These are phyloP conservation scores for Tribolium freemani DNA, from an alignment of 2,888 invertebrate genomes.

Conservation along the genomic window DNA sequence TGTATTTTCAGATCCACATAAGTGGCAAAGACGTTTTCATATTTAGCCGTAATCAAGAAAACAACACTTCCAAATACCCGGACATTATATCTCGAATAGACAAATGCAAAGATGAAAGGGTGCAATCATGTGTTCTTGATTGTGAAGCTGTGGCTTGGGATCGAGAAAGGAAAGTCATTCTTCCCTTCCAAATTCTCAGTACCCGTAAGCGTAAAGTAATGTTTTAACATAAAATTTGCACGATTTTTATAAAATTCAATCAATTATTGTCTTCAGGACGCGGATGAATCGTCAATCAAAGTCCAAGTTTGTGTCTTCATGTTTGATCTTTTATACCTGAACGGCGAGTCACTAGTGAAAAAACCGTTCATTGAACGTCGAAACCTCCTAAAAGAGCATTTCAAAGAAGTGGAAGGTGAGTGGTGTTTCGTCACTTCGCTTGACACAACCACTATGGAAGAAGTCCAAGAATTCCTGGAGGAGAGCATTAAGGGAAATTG, in stretches of 20 bases:
- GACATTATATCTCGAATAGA: constrained; percentile 86
- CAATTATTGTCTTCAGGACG: constrained; percentile 73
- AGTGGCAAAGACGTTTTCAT: constrained; percentile 81
- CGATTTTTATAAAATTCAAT: neutral
- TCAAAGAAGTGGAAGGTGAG: constrained; percentile 80
- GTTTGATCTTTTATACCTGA: constrained; percentile 95
- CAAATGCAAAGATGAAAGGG: constrained; percentile 70
- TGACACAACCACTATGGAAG: constrained; percentile 89
- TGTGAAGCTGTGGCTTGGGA: constrained; percentile 99
- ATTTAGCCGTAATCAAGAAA: constrained; percentile 96
- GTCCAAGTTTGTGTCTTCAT: constrained; percentile 92
- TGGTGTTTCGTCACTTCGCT: constrained; percentile 90
- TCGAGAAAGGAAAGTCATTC: constrained; percentile 84
- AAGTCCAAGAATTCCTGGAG: constrained; percentile 94
- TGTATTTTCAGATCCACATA: constrained; percentile 72
- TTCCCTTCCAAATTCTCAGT: constrained; percentile 96
- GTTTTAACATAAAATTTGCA: too few relatives aligned
- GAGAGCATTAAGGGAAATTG: constrained; percentile 96
- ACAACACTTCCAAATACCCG: constrained; percentile 95
- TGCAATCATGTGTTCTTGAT: constrained; percentile 91
- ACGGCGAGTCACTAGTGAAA: constrained; percentile 87
- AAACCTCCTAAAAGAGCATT: constrained; percentile 78
- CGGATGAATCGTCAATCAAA: constrained; percentile 80
- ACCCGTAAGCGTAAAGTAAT: constrained; percentile 94
- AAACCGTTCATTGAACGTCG: constrained; percentile 83